Evolutionary conservation across 2,888 invertebrate genomes (phyloP).

Genomic region (Charanyca ferruginea): DNA sequence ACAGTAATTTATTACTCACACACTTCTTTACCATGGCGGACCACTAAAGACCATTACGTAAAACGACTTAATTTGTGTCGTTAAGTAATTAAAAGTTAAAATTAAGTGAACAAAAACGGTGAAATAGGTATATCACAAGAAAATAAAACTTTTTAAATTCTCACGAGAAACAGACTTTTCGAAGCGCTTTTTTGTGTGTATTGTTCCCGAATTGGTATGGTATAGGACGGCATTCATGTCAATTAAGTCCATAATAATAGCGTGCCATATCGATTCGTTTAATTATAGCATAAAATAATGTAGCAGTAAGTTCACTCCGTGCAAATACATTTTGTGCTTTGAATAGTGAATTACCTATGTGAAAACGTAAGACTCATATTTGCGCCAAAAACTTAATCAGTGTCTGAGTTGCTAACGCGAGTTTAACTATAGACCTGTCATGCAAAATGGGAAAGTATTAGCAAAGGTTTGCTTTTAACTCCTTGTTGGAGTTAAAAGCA

Average conservation of each 20-base stretch:
- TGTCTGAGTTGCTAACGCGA: too few relatives aligned
- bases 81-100: constrained; percentile 40
- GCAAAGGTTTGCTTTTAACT: too few relatives aligned
- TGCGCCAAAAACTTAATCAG: too few relatives aligned
- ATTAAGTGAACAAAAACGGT: constrained; percentile 14
- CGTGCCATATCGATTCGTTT: constrained; percentile 42
- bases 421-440: too few relatives aligned
- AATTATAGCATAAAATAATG: not conserved
- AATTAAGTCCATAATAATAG: constrained; percentile 56
- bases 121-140: constrained; percentile 3
- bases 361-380: not conserved
- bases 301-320: constrained; percentile 9
- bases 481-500: too few relatives aligned
- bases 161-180: constrained; percentile 33
- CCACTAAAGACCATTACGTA: constrained; percentile 35
- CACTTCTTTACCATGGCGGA: not conserved
- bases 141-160: constrained; percentile 30
- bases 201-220: constrained; percentile 34
- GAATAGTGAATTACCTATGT: not conserved
- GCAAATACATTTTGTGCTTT: not conserved
- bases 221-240: constrained; percentile 48
- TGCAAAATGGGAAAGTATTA: too few relatives aligned
- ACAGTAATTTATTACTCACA: not conserved
- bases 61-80: constrained; percentile 18
- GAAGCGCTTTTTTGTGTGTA: constrained; percentile 33